Evolutionary conservation across 2,113 vertebrate species (phyloP), one percentile per base, ranked within the genome.

Genomic region (Stigmatopora argus): DNA sequence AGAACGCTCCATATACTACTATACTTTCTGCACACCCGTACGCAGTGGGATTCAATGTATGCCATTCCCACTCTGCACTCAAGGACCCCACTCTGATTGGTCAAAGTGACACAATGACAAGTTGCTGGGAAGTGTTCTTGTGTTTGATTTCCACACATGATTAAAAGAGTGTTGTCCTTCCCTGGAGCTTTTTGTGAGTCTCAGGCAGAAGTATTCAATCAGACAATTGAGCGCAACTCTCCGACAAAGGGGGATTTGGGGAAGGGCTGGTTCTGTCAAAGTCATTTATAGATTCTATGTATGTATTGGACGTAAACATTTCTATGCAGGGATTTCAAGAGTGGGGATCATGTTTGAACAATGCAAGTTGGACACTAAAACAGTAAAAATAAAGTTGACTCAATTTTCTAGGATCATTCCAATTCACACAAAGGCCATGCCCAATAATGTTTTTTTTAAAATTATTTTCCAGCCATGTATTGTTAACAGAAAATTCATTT

Each of bases 81-180:
- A 70, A 73, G 48, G 17, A 74, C 70, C 73, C 31, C 51, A n/a
- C 57, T 70, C 67, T 69, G 78, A 81, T 80, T 75, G 72, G 76
- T 79, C 80, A 78, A 75, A 79, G 79, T 75, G 73, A 85, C 52
- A 51, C 81, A 77, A 80, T 76, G 82, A 87, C 81, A 85, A 83
- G 82, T 77, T 66, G 71, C 41, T 15, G 64, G 48, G 64, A 74
- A 81, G 77, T 49, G 41, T 35, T 71, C 46, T 79, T 62, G 64
- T 10, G 18, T 83, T 85, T 83, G 75, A 85, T 78, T 70, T 65
- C 15, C 48, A 23, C 77, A 81, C 81, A 84, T 84, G 81, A 57
- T 69, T 0, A 57, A 55, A 74, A 70, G 81, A 78, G 70, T 67
- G 59, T 78, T 74, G 79, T 78, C 79, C 72, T 38, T 64, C 73